Conservation (phyloP, 2,888 invertebrate genomes). For the Chymomyza procnemis region DNA sequence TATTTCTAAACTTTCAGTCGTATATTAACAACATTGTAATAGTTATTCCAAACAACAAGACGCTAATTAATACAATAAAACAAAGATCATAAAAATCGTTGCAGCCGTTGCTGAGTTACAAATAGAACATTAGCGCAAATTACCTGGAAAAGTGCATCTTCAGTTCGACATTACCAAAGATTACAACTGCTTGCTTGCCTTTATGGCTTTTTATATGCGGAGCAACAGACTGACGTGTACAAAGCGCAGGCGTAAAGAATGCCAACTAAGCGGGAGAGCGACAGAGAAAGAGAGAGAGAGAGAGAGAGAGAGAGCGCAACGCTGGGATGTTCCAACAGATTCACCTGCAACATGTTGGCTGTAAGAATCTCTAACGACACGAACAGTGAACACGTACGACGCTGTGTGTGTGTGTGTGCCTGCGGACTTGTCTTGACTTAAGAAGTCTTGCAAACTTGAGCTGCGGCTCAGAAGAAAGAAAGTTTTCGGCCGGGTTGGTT, state of each 20-base stretch:
- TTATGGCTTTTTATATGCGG: slow-evolving; percentile 35
- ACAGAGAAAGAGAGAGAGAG: neutral
- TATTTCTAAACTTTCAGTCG: too few relatives aligned
- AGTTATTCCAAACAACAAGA: too few relatives aligned
- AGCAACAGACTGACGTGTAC: slow-evolving; percentile 55
- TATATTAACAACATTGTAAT: too few relatives aligned
- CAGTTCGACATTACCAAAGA: neutral
- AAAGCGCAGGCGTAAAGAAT: slow-evolving; percentile 63
- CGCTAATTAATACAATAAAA: too few relatives aligned
- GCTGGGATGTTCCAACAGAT: neutral
- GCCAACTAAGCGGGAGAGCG: slow-evolving; percentile 7
- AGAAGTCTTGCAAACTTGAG: slow-evolving; percentile 74
- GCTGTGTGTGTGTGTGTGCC: neutral
- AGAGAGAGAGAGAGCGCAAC: neutral
- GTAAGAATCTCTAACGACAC: neutral
- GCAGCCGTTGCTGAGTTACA: too few relatives aligned
- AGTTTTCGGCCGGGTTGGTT: slow-evolving; percentile 75
- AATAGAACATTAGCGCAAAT: too few relatives aligned
- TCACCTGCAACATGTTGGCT: neutral
- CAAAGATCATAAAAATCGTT: too few relatives aligned
- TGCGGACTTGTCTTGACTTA: slow-evolving; percentile 49
- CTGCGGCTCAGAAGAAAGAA: slow-evolving; percentile 75
- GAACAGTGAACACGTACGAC: neutral
- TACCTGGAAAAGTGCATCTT: neutral
- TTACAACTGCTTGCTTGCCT: slow-evolving; percentile 10